Conservation (phyloP, 1,140 invertebrate species). For the Tenebrio molitor region DNA sequence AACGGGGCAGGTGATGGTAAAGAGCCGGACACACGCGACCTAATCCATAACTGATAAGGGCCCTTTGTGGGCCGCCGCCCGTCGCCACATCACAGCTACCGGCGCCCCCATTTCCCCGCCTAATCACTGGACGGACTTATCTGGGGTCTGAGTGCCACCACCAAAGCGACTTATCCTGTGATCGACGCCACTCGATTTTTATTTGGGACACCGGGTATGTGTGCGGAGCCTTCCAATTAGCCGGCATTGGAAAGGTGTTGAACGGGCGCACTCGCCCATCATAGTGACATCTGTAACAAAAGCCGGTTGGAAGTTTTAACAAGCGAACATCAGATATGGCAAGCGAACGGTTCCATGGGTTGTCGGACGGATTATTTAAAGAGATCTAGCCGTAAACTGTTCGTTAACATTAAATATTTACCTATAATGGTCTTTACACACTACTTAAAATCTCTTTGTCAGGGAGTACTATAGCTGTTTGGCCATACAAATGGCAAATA, state of each 20-base stretch:
- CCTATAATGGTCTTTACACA: constrained; percentile 60
- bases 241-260: constrained; percentile 47
- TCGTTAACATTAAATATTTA: constrained; percentile 58
- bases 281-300: constrained; percentile 44
- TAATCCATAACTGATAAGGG: constrained; percentile 49
- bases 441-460: constrained; percentile 57
- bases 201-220: no score
- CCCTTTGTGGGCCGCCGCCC: constrained; percentile 37
- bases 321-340: constrained; percentile 46
- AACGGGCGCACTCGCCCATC: constrained; percentile 42
- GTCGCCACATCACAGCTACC: constrained; percentile 47
- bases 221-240: no score
- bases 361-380: constrained; percentile 41
- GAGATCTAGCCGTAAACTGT: constrained; percentile 39
- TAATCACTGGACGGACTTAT: constrained; percentile 45
- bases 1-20: constrained; percentile 42
- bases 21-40: constrained; percentile 45
- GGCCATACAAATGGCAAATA: constrained; percentile 56
- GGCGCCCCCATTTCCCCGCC: constrained; percentile 49
- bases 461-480: constrained; percentile 58
- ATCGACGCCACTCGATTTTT: no score
- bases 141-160: constrained; percentile 1
- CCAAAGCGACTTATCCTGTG: no score
- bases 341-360: constrained; percentile 17
- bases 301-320: constrained; percentile 45